Evolutionary conservation across 2,888 invertebrate species (phyloP), one percentile per base, ranked within the genome.

Genomic region (Plemyria rubiginata): DNA sequence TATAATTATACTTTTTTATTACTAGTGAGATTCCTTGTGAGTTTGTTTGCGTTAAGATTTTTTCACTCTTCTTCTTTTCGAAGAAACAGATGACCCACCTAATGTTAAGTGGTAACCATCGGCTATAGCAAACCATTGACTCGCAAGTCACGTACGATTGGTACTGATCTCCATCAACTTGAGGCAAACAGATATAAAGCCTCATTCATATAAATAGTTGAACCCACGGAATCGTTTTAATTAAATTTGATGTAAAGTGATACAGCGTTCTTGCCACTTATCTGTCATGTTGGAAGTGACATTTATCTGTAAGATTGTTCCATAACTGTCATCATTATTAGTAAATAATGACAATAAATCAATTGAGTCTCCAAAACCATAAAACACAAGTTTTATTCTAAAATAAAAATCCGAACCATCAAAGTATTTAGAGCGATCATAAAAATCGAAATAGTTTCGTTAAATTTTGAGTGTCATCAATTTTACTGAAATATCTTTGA

Each of bases 401-500:
- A 54, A 54, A 54, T 51, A 50, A 60, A 60, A 53, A 45, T 32
- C 38, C 53, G 12, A 4, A 36, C 54, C 16, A 51, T 54, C 45
- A 54, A 58, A 56, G 48, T 51, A 46, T 58, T 58, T 50, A 62
- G 29, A 52, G 22, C 54, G 48, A 13, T n/a, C 16, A 41, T 59
- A 59, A 63, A 29, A 62, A 48, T 52, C 16, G 15, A 63, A 63
- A 63, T 63, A 63, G 63, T 52, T 63, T 55, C 51, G 58, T 63
- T 46, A 59, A 63, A 63, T 55, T n/a, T 51, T 49, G 41, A 45
- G 8, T 48, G 54, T 66, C 80, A 81, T 85, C 80, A 79, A 83
- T 87, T 76, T 69, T 73, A 77, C 72, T 71, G 74, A 54, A 65
- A 66, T 73, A 70, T 73, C 85, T 87, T 87, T 86, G 86, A 87